Evolutionary conservation across 2,888 invertebrate genomes (phyloP).

Genomic region (Pammene aurita): DNA sequence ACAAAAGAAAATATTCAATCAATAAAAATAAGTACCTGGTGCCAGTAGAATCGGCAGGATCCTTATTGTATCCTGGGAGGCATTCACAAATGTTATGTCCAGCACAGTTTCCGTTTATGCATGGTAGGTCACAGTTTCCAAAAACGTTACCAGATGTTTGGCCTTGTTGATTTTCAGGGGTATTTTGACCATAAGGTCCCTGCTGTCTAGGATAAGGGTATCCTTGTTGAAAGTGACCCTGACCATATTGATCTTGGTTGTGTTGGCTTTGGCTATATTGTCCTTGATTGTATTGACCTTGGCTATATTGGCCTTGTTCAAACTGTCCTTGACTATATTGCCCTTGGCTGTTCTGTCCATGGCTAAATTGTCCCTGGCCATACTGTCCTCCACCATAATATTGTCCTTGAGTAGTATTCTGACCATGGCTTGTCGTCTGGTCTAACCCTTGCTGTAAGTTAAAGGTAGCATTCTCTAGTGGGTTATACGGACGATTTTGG

Average conservation of each 20-base stretch:
- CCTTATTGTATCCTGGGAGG: conserved; percentile 76
- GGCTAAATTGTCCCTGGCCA: conserved; percentile 10
- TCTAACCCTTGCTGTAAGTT: conserved; percentile 35
- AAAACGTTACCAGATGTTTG: conserved; percentile 13
- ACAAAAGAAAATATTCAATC: conserved; percentile 4
- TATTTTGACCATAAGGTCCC: conserved; percentile 15
- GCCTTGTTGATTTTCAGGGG: background rate
- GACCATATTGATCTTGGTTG: conserved; percentile 9
- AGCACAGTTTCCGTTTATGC: conserved; percentile 87
- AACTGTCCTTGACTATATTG: background rate
- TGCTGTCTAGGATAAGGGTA: conserved; percentile 11
- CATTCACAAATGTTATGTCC: conserved; percentile 81
- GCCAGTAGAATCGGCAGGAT: conserved; percentile 62
- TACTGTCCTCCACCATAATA: conserved; percentile 3
- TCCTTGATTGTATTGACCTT: conserved; percentile 15
- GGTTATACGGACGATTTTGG: conserved; percentile 26
- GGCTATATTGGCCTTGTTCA: background rate
- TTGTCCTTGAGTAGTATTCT: conserved; percentile 11
- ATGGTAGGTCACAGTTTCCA: conserved; percentile 84
- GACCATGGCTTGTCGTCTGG: conserved; percentile 4
- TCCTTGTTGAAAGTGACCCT: conserved; percentile 13
- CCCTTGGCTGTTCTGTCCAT: background rate
- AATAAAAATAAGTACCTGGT: conserved; percentile 54
- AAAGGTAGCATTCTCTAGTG: conserved; percentile 24
- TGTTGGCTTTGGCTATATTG: conserved; percentile 10